Evolutionary conservation across 2,113 vertebrate species (phyloP).

Genomic region (Brachyhypopomus occidentalis): DNA sequence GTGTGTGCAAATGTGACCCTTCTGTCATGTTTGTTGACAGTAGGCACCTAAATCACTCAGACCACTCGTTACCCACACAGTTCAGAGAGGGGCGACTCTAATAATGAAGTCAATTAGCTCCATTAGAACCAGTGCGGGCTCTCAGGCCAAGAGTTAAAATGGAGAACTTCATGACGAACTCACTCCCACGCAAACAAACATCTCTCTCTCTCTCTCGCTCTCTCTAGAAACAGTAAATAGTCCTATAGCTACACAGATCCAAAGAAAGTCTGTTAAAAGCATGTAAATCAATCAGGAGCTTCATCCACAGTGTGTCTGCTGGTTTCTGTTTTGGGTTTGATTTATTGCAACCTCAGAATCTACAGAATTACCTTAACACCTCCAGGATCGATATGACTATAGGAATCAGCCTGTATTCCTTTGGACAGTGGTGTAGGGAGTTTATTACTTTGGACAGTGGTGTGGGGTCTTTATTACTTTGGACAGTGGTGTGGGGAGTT

Average conservation of each 20-base stretch:
- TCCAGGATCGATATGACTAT: too few relatives aligned
- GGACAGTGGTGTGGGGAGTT: not conserved
- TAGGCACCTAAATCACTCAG: slow-evolving; percentile 11
- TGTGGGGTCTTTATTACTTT: not conserved
- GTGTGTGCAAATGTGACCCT: not conserved
- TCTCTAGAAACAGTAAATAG: not conserved
- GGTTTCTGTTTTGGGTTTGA: too few relatives aligned
- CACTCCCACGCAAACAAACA: slow-evolving; percentile 11
- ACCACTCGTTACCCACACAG: slow-evolving; percentile 38
- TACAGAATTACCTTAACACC: too few relatives aligned
- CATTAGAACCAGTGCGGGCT: slow-evolving; percentile 23
- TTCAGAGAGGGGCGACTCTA: slow-evolving; percentile 19
- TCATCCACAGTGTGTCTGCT: too few relatives aligned
- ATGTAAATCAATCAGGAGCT: too few relatives aligned
- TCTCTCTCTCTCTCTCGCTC: not conserved
- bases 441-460: too few relatives aligned
- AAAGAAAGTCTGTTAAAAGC: not conserved
- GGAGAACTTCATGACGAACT: slow-evolving; percentile 12
- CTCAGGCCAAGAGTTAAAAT: slow-evolving; percentile 21
- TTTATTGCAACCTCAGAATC: too few relatives aligned
- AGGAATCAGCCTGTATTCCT: too few relatives aligned
- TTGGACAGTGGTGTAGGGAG: too few relatives aligned
- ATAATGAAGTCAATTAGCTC: slow-evolving; percentile 11
- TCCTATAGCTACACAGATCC: too few relatives aligned
- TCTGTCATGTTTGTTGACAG: slow-evolving; percentile 20